These are phyloP conservation scores for Dolichotis patagonum DNA, from an alignment of 2,113 vertebrate species.

Conservation along the genomic window DNA sequence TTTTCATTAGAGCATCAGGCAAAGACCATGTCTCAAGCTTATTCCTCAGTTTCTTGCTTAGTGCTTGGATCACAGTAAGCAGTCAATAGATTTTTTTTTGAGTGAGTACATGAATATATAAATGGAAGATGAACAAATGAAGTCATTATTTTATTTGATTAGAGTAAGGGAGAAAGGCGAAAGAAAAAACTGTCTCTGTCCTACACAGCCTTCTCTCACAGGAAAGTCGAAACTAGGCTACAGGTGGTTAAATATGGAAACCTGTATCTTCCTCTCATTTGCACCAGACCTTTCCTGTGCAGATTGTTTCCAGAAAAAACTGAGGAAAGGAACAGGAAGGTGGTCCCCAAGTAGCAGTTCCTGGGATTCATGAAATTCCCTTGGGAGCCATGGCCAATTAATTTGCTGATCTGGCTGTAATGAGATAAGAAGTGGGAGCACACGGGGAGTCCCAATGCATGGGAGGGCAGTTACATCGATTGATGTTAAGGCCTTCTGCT, in stretches of 20 bases:
- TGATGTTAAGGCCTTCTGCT: constrained; percentile 73
- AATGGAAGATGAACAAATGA: constrained; percentile 29
- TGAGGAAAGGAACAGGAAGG: constrained; percentile 25
- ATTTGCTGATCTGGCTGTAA: constrained; percentile 78
- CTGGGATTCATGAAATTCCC: constrained; percentile 53
- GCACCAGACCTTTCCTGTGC: not conserved
- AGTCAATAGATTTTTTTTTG: constrained; percentile 37
- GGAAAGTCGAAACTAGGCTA: not conserved
- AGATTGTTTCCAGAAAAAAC: constrained; percentile 38
- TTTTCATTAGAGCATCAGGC: not conserved
- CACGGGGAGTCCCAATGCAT: constrained; percentile 50
- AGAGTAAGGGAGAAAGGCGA: not conserved
- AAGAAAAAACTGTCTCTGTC: not conserved
- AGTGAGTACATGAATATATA: not conserved
- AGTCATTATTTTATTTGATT: constrained; percentile 33
- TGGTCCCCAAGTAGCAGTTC: not conserved
- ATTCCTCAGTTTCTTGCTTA: not conserved
- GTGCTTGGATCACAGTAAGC: not conserved
- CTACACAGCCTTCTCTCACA: not conserved
- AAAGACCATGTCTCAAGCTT: not conserved
- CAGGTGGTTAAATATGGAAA: not conserved
- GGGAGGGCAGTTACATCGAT: constrained; percentile 62
- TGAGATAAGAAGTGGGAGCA: constrained; percentile 70
- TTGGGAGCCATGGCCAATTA: constrained; percentile 64
- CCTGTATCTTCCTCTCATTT: not conserved